phyloP scores from a whole-genome alignment of 2,888 invertebrate species.

The Ischnus inquisitorius region DNA sequence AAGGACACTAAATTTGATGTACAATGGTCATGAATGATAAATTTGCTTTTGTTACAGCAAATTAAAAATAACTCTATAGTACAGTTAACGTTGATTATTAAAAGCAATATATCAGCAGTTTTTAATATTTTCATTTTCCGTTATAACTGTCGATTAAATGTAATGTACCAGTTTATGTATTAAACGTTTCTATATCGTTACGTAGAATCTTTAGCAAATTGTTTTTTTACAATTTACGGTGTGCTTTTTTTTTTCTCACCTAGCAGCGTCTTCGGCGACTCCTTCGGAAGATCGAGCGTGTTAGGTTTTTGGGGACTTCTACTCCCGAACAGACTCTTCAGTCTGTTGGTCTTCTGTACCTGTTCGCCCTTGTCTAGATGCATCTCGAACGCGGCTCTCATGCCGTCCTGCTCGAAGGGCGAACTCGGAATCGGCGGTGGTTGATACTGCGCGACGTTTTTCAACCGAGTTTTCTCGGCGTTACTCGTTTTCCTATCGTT shows the following conservation, averaged over 20 bases:
- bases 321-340: conserved; percentile 84
- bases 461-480: conserved; percentile 81
- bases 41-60: no score
- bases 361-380: conserved; percentile 86
- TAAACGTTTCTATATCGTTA: no score
- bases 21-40: no score
- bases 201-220: no score
- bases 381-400: conserved; percentile 87
- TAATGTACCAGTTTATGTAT: no score
- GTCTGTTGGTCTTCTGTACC: conserved; percentile 86
- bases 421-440: conserved; percentile 85
- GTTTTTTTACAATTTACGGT: no score
- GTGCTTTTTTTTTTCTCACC: conserved; percentile 70
- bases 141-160: no score
- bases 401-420: conserved; percentile 81
- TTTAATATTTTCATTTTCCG: no score
- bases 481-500: conserved; percentile 85
- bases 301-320: conserved; percentile 80
- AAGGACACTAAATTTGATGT: no score
- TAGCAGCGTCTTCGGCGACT: conserved; percentile 79
- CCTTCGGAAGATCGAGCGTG: conserved; percentile 79
- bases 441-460: conserved; percentile 87
- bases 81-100: no score
- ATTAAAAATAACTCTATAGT: no score
- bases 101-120: no score